These are phyloP conservation scores for Panthera tigris DNA, from an alignment of 2,113 vertebrate species.

Conservation along the genomic window DNA sequence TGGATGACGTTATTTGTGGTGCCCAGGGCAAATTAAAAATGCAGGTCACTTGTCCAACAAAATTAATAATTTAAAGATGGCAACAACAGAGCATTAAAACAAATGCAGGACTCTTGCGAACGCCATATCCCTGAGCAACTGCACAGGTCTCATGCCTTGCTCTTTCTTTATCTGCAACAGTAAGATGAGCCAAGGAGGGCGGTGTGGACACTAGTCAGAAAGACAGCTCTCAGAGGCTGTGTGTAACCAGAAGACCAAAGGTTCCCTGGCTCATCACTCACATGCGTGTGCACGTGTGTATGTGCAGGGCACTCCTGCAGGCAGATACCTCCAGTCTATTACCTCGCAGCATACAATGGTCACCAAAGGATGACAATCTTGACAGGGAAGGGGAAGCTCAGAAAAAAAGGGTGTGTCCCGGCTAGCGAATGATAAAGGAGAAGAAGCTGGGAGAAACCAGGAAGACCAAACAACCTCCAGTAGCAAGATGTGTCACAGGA, in stretches of 20 bases:
- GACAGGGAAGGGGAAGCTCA: neutral
- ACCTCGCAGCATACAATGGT: neutral
- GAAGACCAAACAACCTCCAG: neutral
- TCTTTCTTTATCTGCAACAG: neutral
- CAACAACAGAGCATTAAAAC: neutral
- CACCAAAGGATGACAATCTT: neutral
- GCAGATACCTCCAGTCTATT: neutral
- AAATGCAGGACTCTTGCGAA: neutral
- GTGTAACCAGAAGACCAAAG: neutral
- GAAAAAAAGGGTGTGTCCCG: neutral
- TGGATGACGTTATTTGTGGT: neutral
- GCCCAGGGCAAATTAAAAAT: neutral
- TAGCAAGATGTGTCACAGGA: neutral
- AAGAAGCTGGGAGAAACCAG: neutral
- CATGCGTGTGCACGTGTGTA: neutral
- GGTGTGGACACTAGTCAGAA: neutral
- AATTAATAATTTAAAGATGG: neutral
- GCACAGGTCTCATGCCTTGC: neutral
- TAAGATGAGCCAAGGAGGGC: neutral
- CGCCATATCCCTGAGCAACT: neutral
- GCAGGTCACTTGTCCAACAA: neutral
- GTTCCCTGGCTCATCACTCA: neutral
- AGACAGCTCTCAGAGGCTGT: neutral
- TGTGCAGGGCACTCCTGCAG: neutral
- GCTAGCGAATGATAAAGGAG: neutral